Evolutionary conservation across 2,888 invertebrate genomes (phyloP), one percentile per base, ranked within the genome.

Genomic region (Dasypolia templi): DNA sequence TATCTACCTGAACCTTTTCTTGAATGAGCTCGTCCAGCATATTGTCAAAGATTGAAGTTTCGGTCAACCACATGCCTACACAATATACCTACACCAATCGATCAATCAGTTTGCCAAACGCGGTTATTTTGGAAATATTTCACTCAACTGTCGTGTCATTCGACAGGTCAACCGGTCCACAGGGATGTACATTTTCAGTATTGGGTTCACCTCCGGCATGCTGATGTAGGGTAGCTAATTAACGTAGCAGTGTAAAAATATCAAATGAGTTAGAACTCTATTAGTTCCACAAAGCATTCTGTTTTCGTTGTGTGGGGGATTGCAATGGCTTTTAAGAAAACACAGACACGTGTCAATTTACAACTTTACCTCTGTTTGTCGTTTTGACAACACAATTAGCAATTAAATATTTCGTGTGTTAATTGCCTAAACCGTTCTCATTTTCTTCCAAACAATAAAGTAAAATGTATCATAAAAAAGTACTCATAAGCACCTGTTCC

Each of bases 111-210:
- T 51, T 75, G 61, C 19, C 81, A 62, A 22, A n/a, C 35, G n/a
- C 2, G 56, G 75, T 81, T 81, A 75, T 63, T 75, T 81, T 58
- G 75, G 62, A 81, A 81, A 81, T 76, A 76, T 63, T 76, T 76
- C 81, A 76, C 81, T 76, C 81, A 63, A 14, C 56, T 58, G 76
- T 76, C 76, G 56, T 56, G 56, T 63, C 14, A 49, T 3, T 14
- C 35, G 49, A 26, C 81, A 14, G 81, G 56, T 75, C 75, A 56
- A 62, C 81, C 22, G 14, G 62, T 32, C 81, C 29, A 75, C 9
- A 46, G 75, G 81, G 76, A 62, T 35, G 44, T 12, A 12, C 19
- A 42, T 44, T 62, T 80, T 49, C 44, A 59, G n/a, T 14, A 17
- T 59, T 14, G 32, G 22, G 29, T 59, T 59, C 3, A 79, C 35